These are phyloP conservation scores for Hydropsyche tenuis DNA, from an alignment of 1,140 invertebrate species.

Conservation along the genomic window DNA sequence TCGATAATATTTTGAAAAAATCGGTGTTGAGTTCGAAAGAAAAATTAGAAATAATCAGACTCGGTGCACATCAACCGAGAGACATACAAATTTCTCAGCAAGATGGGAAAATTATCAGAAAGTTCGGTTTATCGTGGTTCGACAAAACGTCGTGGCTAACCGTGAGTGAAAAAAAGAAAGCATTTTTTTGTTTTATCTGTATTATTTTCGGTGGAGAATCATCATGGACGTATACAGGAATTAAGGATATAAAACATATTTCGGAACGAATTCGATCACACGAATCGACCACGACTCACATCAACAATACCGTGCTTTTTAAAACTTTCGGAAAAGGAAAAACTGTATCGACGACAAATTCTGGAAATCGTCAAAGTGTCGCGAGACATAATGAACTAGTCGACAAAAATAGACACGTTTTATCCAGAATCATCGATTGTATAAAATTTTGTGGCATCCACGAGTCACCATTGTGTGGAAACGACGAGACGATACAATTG, in stretches of 20 bases:
- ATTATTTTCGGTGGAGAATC: constrained; percentile 38
- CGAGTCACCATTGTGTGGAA: too few relatives aligned
- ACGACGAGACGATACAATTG: too few relatives aligned
- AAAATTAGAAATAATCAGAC: constrained; percentile 16
- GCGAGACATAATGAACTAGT: too few relatives aligned
- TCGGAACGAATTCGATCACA: not conserved
- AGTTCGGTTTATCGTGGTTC: constrained; percentile 2
- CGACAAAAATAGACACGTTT: too few relatives aligned
- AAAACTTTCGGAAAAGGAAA: too few relatives aligned
- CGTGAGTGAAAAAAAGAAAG: constrained; percentile 39
- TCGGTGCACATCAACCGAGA: constrained; percentile 17
- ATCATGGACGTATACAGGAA: constrained; percentile 30
- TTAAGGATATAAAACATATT: not conserved
- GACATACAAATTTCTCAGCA: constrained; percentile 5
- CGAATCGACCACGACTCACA: not conserved
- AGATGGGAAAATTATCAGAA: constrained; percentile 5
- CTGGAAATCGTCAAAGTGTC: too few relatives aligned
- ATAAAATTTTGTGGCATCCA: too few relatives aligned
- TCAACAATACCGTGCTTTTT: not conserved
- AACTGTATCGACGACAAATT: too few relatives aligned
- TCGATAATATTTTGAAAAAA: too few relatives aligned
- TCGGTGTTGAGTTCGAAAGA: not conserved
- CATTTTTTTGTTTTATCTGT: constrained; percentile 46
- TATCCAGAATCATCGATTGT: too few relatives aligned
- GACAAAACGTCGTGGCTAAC: constrained; percentile 40